Base-by-base conservation (phyloP, 1,140 invertebrate genomes). In the Lucilia sericata region DNA sequence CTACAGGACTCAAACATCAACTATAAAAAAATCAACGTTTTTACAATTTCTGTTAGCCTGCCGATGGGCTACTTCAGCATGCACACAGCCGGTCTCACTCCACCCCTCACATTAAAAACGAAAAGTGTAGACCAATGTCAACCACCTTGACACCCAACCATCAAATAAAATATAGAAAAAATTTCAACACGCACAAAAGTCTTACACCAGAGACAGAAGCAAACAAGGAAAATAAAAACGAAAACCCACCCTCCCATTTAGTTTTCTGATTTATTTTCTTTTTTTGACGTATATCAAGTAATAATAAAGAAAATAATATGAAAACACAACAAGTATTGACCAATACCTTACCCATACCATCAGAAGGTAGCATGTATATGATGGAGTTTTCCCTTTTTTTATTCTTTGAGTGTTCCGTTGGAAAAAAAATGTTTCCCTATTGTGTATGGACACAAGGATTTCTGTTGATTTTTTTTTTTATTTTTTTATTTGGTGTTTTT, bases 311-410 rank as follows among this genome's bases (percentile, higher is more conserved):
- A 80, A 49, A 80, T 0, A 19, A 47, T 5, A 49, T 42, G 4
- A 17, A 42, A 42, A 36, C 17, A 78, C n/a, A 17, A 30, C 34
- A 36, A 21, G 76, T 80, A 80, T 80, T 80, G 76, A 80, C 76
- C 76, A 80, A 80, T 80, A 80, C 76, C 19, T 80, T 80, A 47
- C 42, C 42, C 76, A 80, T 49, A 80, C 76, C 42, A 42, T 10
- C 42, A 42, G 3, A 30, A 30, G 25, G 25, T 42, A 42, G 2
- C 2, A 8, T 42, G 2, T 30, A 2, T 30, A 30, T 30, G 25
- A 3, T 30, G 25, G 2, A 10, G 42, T 42, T 42, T 42, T 42
- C 75, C 75, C 17, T 8, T 42, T 5, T 60, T 19, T 7, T 25
- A 9, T 70, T 21, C 19, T 10, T 21, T 21, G 4, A 17, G 51